A percentile compares a stretch with the other conserved stretches of the same genome.
Evolutionary conservation across 1,140 invertebrate species (phyloP).

Genomic region (Orius laevigatus): DNA sequence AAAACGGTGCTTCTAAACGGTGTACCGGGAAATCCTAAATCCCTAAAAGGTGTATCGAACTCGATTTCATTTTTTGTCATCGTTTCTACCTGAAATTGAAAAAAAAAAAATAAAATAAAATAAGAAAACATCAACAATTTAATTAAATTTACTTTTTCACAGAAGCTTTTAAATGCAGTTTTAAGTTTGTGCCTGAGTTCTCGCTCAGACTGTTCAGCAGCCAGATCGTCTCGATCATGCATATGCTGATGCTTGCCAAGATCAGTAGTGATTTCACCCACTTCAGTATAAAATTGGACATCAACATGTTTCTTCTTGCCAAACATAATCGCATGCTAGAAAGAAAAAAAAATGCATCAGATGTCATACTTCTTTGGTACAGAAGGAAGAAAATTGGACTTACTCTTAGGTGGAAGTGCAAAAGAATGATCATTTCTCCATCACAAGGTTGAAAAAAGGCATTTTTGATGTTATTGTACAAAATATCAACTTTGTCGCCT

Average conservation of each 20-base stretch:
- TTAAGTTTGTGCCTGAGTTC: conserved; percentile 93
- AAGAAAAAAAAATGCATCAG: conserved; percentile 15
- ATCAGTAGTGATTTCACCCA: conserved; percentile 98
- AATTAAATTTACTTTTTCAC: conserved; percentile 55
- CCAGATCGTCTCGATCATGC: conserved; percentile 97
- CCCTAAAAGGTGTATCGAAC: conserved; percentile 96
- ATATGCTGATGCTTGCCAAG: conserved; percentile 98
- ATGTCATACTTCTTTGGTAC: too few species aligned
- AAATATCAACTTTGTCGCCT: conserved; percentile 97
- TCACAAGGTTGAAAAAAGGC: conserved; percentile 99
- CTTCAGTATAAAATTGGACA: conserved; percentile 99
- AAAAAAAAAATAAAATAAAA: conserved; percentile 2
- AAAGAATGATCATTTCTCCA: conserved; percentile 97
- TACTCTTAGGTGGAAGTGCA: conserved; percentile 96
- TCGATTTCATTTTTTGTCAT: conserved; percentile 96
- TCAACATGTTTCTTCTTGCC: conserved; percentile 98
- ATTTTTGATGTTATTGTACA: conserved; percentile 99
- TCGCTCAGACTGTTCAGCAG: conserved; percentile 94
- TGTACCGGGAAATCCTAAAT: conserved; percentile 94
- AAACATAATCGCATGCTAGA: conserved; percentile 91
- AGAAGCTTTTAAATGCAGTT: conserved; percentile 95
- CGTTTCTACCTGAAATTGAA: conserved; percentile 51
- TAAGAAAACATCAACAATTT: background rate
- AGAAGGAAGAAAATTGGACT: conserved; percentile 16
- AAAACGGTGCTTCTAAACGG: conserved; percentile 91